Base-by-base conservation (phyloP, 2,797 vertebrate genomes). In the Scyliorhinus canicula region DNA sequence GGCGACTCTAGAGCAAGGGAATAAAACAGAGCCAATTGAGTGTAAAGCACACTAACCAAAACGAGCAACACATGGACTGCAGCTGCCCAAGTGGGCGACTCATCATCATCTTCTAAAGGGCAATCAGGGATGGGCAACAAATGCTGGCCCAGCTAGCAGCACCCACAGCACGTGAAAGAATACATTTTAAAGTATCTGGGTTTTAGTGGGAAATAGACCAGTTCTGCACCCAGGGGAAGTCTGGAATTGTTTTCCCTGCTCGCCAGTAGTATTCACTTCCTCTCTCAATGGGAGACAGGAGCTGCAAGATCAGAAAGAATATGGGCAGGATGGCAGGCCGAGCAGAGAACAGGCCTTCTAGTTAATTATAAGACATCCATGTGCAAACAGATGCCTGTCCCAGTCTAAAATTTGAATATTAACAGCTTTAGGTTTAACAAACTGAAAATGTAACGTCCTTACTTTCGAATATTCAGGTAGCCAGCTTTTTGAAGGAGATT, bases 381-480 rank as follows among this genome's bases (percentile, higher is more conserved):
- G 19, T 12, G 11, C 85, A 24, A 35, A 57, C 31, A 4, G 0
- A 16, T 14, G 31, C 24, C 16, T 47, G 35, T n/a, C 31, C 35
- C 71, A 44, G 19, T 44, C 77, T 24, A 47, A 82, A 82, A 7
- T 47, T 77, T 77, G 3, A 6, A 21, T 44, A 8, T 82, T 47
- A 47, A 9, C 40, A 65, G 21, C 40, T 21, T 44, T 12, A n/a
- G 40, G 40, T 65, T 26, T 0, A 26, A 65, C 8, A 91, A 24
- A 91, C 52, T 55, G 16, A 74, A 69, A 35, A 77, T 67, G 69
- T 44, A n/a, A 74, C 24, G 0, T 0, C 95, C 98, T 97, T 98
- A 99, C 99, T 98, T 99, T 96, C 99, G 98, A 95, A 99, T 99
- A 96, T 99, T 99, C 96, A 99, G 98, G 97, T 99, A 99, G 95